These are phyloP conservation scores for Halcyon chelicuti DNA, from an alignment of 2,797 vertebrate genomes.

Conservation along the genomic window DNA sequence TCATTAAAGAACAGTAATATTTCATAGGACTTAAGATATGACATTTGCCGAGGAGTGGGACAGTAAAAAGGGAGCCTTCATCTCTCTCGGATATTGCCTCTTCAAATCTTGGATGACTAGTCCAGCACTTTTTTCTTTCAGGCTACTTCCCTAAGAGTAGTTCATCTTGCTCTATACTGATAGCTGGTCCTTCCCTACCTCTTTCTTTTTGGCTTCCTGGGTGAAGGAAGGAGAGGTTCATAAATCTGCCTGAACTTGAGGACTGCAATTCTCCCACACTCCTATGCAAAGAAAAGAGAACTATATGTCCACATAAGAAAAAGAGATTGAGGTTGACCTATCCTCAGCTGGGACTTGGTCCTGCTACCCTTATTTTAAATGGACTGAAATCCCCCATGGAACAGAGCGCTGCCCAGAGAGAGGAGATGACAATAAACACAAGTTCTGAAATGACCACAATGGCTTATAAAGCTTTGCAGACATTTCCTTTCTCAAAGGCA, in stretches of 20 bases:
- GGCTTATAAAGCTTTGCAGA: neutral
- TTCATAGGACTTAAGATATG: neutral
- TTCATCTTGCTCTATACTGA: neutral
- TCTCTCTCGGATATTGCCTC: neutral
- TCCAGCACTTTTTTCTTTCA: neutral
- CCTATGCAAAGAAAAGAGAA: neutral
- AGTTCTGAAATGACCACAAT: neutral
- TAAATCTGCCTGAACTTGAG: neutral
- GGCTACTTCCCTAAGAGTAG: neutral
- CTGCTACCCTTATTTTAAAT: neutral
- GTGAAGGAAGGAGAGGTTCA: neutral
- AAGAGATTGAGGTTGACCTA: neutral
- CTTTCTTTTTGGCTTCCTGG: neutral
- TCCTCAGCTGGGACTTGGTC: neutral
- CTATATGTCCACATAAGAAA: neutral
- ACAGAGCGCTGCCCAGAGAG: neutral
- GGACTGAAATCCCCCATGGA: neutral
- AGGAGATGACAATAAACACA: neutral
- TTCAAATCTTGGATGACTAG: neutral
- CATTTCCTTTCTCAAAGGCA: neutral
- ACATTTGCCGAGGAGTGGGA: neutral
- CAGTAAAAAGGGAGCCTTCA: neutral
- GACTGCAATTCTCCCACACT: neutral
- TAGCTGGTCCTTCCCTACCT: neutral
- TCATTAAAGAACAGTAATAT: neutral